phyloP scores from a whole-genome alignment of 2,113 vertebrate genomes.

The Syrrhaptes paradoxus region DNA sequence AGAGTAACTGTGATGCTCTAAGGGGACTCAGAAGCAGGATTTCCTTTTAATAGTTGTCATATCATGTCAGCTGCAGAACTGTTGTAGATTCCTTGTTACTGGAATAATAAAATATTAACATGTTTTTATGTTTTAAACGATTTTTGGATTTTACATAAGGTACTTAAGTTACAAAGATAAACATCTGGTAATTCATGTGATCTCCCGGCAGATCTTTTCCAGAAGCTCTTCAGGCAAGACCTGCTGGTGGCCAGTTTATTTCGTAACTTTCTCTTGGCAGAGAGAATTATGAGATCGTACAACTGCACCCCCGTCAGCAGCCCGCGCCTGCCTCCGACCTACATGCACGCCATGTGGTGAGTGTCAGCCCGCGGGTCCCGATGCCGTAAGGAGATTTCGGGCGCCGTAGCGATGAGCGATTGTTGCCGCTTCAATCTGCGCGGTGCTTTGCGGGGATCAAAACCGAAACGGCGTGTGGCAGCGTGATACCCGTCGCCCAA shows the following conservation, averaged over 20 bases:
- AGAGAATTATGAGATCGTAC: conserved; percentile 97
- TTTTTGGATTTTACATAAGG: rapidly evolving
- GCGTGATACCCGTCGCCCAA: not conserved
- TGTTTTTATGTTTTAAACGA: not conserved
- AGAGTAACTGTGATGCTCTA: rapidly evolving
- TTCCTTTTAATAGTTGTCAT: not conserved
- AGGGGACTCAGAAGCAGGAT: not conserved
- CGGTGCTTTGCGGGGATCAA: not conserved
- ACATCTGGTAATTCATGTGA: rapidly evolving
- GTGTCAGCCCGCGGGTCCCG: not conserved
- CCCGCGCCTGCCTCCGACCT: conserved; percentile 92
- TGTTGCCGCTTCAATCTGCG: not conserved
- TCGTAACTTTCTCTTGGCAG: conserved; percentile 94
- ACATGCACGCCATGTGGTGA: conserved; percentile 99
- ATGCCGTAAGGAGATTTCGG: not conserved
- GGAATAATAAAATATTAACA: rapidly evolving
- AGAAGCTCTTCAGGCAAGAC: conserved; percentile 98
- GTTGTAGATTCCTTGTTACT: rapidly evolving
- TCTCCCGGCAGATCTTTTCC: conserved; percentile 88
- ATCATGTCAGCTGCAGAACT: not conserved
- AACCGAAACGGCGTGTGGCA: not conserved
- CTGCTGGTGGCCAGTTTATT: conserved; percentile 96
- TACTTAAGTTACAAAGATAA: rapidly evolving
- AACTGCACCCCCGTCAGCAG: conserved; percentile 98
- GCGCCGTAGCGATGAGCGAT: not conserved